Conservation (phyloP, 1,140 invertebrate genomes). For the Bombus breviceps region DNA sequence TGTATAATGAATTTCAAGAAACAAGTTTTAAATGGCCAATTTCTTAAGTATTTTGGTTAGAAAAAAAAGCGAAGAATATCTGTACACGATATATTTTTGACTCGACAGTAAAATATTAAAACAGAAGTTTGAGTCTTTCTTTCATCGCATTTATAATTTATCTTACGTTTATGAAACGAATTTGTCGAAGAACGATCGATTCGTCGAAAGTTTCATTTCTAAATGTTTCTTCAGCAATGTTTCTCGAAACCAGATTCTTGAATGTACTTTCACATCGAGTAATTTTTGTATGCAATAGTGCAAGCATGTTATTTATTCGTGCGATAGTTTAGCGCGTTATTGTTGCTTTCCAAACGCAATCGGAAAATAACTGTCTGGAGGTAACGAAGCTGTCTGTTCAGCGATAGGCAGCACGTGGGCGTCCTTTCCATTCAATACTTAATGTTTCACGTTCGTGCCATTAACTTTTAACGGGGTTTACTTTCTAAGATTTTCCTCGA, state of each 20-base stretch:
- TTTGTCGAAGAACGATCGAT: too few species aligned
- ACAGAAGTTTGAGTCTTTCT: not conserved
- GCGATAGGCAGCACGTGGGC: conserved; percentile 47
- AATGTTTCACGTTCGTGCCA: conserved; percentile 31
- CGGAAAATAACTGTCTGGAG: conserved; percentile 43
- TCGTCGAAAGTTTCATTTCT: not conserved
- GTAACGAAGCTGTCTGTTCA: conserved; percentile 49
- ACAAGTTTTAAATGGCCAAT: not conserved
- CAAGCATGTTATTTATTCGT: not conserved
- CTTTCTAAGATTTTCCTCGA: conserved; percentile 34
- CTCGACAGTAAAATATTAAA: not conserved
- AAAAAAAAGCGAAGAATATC: not conserved
- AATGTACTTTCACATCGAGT: not conserved
- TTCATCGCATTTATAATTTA: not conserved
- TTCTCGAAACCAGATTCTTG: too few species aligned
- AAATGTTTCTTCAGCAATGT: not conserved
- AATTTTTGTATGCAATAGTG: not conserved
- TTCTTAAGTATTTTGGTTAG: not conserved
- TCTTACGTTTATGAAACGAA: not conserved
- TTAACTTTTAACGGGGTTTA: conserved; percentile 34
- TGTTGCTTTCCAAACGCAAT: conserved; percentile 33
- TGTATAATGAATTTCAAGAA: not conserved
- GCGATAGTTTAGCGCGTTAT: conserved; percentile 21
- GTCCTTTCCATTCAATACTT: conserved; percentile 36
- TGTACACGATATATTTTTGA: not conserved